phyloP scores from a whole-genome alignment of 1,140 invertebrate genomes.

The Drosophila equinoxialis region DNA sequence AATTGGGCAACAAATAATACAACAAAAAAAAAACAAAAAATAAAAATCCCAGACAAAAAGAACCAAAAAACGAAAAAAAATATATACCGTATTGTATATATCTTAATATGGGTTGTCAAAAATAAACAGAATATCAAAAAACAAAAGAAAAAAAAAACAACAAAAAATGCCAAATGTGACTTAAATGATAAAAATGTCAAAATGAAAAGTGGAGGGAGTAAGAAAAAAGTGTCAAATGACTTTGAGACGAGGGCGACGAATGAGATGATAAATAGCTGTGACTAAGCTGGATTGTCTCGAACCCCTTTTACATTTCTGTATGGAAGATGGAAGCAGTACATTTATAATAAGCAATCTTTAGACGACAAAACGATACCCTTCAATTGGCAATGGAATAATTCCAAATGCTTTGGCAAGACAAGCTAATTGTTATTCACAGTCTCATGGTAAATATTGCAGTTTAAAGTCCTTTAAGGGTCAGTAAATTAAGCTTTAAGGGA shows the following conservation, averaged over 20 bases:
- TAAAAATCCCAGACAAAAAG: not conserved
- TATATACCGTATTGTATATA: conserved; percentile 31
- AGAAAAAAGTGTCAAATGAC: conserved; percentile 73
- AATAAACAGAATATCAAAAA: conserved; percentile 62
- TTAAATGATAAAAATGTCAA: conserved; percentile 80
- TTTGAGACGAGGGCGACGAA: conserved; percentile 71
- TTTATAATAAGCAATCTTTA: not conserved
- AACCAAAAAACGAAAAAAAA: not conserved
- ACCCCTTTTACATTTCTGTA: not conserved
- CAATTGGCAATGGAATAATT: no score
- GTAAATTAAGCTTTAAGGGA: no score
- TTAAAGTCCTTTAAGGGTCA: no score
- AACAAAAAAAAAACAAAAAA: not conserved
- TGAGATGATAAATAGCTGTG: conserved; percentile 75
- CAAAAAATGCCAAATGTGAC: conserved; percentile 64
- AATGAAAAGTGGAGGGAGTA: not conserved
- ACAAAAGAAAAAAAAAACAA: conserved; percentile 44
- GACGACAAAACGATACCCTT: not conserved
- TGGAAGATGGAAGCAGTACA: not conserved
- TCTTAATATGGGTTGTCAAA: conserved; percentile 53
- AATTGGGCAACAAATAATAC: conserved; percentile 75
- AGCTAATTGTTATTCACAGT: no score
- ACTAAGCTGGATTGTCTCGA: conserved; percentile 53
- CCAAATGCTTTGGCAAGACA: no score
- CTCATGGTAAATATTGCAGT: no score